These are phyloP conservation scores for Drosophila quasianomalipes DNA, from an alignment of 2,888 invertebrate species.

Conservation along the genomic window DNA sequence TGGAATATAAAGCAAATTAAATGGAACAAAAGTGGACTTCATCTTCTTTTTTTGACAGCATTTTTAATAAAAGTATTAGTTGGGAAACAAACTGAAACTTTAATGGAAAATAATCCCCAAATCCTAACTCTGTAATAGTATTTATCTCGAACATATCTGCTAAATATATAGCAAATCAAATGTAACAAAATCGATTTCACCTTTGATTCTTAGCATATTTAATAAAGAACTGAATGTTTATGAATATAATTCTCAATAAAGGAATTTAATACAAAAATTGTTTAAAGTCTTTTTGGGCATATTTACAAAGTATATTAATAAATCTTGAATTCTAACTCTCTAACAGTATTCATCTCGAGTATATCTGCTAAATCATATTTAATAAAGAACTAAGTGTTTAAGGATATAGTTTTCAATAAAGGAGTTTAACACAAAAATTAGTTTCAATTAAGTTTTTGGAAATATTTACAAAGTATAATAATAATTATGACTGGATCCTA, in stretches of 20 bases:
- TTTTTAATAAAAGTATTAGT: neutral
- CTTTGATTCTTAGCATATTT: neutral
- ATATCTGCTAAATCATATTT: neutral
- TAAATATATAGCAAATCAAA: neutral
- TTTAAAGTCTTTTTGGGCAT: neutral
- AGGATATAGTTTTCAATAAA: neutral
- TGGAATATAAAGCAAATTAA: neutral
- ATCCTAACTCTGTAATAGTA: neutral
- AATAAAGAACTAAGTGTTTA: neutral
- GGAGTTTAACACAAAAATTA: neutral
- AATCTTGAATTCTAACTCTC: neutral
- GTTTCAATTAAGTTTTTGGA: neutral
- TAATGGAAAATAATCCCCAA: neutral
- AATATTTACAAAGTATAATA: constrained; percentile 9
- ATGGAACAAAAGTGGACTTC: neutral
- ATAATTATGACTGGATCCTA: neutral
- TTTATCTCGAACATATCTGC: neutral
- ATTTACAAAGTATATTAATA: constrained; percentile 7
- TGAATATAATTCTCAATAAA: neutral
- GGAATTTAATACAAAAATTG: neutral
- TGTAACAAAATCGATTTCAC: no score
- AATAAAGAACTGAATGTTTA: neutral
- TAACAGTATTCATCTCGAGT: neutral
- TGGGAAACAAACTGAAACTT: neutral
- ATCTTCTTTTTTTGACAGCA: neutral